Evolutionary conservation across 1,140 invertebrate species (phyloP), one percentile per base, ranked within the genome.

Genomic region (Argopecten irradians): DNA sequence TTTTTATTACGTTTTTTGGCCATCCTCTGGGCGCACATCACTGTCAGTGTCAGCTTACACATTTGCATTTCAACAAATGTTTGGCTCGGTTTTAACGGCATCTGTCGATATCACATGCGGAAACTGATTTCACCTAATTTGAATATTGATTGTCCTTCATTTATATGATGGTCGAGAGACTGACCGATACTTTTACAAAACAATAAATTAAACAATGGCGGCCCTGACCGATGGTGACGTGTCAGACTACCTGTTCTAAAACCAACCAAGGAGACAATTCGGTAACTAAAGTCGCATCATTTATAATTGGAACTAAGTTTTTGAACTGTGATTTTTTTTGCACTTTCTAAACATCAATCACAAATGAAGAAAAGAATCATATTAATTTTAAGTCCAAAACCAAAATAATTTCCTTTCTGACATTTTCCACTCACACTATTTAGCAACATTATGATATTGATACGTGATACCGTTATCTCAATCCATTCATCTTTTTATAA

Each of bases 1-100:
- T 71, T 71, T 71, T 71, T 71, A 28, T 28, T 71, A 28, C 22
- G n/a, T n/a, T 71, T 71, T 71, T 71, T 71, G 55, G 55, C 55
- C 55, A 71, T 71, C 55, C 55, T 28, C 55, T 71, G 55, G 55
- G 55, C 55, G 55, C 8, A n/a, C 55, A 71, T 71, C 28, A n/a
- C 5, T 71, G 55, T 71, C 55, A 71, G 55, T 71, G 55, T 71
- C 55, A 71, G 55, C 22, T n/a, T 71, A n/a, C 55, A 71, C 55
- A 71, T 71, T 71, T 71, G 55, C 55, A 71, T 71, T 71, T 71
- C 55, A 71, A 71, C 55, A 71, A 71, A 71, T 71, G 55, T 71
- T 71, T 71, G 55, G 55, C 55, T 71, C 55, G n/a, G n/a, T 71
- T 71, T 71, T 71, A 71, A 71, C 55, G 55, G 55, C 55, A 71